Percentiles rank a stretch among this genome's conserved stretches.
These are phyloP conservation scores for Pygathrix nemaeus DNA, from an alignment of 2,113 vertebrate genomes.

Conservation along the genomic window DNA sequence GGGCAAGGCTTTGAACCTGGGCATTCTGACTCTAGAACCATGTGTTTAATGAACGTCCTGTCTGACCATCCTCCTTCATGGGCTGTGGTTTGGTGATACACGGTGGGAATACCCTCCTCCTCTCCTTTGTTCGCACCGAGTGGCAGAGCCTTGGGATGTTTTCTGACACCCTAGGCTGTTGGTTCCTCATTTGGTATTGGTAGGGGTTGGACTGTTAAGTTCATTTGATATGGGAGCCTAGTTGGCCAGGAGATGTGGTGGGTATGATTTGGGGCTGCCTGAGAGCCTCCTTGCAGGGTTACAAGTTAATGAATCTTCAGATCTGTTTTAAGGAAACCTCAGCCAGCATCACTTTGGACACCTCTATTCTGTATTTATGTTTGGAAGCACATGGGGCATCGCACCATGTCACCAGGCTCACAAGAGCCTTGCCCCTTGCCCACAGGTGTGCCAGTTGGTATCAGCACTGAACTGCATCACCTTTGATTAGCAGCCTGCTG, in stretches of 20 bases:
- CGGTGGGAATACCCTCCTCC: not conserved
- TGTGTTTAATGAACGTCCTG: not conserved
- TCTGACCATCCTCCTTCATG: not conserved
- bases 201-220: not conserved
- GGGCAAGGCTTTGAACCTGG: not conserved
- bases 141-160: not conserved
- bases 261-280: not conserved
- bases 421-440: constrained; percentile 65
- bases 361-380: constrained; percentile 49
- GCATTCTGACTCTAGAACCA: not conserved
- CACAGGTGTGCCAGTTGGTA: constrained; percentile 61
- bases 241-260: not conserved
- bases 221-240: not conserved
- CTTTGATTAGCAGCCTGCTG: constrained; percentile 83
- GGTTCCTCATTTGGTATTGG: not conserved
- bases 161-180: not conserved
- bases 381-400: constrained; percentile 74
- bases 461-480: constrained; percentile 72
- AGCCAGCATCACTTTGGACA: not conserved
- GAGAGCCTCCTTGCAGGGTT: not conserved
- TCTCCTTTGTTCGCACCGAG: not conserved
- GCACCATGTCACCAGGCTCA: constrained; percentile 30
- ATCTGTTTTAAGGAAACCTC: constrained; percentile 24
- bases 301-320: constrained; percentile 1
- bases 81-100: not conserved